Percentiles rank a stretch among this genome's conserved stretches.
phyloP scores from a whole-genome alignment of 2,113 vertebrate genomes.

The Chascanopsetta lugubris region DNA sequence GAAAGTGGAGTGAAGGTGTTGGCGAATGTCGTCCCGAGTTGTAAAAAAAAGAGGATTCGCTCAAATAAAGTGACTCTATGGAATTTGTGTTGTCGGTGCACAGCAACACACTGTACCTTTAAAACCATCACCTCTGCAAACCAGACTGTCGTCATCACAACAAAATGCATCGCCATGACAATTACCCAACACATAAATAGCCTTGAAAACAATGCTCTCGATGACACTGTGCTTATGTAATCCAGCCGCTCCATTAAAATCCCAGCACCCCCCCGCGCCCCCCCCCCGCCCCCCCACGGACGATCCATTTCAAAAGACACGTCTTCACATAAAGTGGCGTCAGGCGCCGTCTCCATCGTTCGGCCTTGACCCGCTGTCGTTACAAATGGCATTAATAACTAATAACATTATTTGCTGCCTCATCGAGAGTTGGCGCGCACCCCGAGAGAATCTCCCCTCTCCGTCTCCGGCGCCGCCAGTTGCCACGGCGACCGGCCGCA shows the following conservation, averaged over 20 bases:
- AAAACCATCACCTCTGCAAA: no score
- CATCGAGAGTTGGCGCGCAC: not conserved
- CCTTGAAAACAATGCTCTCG: not conserved
- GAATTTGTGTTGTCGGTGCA: no score
- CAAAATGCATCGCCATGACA: not conserved
- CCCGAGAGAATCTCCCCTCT: not conserved
- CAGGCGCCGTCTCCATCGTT: not conserved
- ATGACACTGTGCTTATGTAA: slow-evolving; percentile 7
- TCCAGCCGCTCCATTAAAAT: not conserved
- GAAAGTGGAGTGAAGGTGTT: no score
- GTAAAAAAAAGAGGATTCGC: no score
- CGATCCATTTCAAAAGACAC: slow-evolving; percentile 19
- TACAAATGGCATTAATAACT: slow-evolving; percentile 12
- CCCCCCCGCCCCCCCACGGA: slow-evolving; percentile 10
- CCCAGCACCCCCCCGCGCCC: slow-evolving; percentile 3
- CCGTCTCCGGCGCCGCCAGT: not conserved
- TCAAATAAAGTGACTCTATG: no score
- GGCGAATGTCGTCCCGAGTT: no score
- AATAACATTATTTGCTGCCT: slow-evolving; percentile 14
- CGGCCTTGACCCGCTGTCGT: not conserved
- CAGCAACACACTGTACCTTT: no score
- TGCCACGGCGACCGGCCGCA: slow-evolving; percentile 11
- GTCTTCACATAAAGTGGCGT: not conserved
- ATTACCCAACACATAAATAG: not conserved
- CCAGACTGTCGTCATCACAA: no score